Evolutionary conservation across 2,113 vertebrate species (phyloP), one percentile per base, ranked within the genome.

Genomic region (Carollia perspicillata): DNA sequence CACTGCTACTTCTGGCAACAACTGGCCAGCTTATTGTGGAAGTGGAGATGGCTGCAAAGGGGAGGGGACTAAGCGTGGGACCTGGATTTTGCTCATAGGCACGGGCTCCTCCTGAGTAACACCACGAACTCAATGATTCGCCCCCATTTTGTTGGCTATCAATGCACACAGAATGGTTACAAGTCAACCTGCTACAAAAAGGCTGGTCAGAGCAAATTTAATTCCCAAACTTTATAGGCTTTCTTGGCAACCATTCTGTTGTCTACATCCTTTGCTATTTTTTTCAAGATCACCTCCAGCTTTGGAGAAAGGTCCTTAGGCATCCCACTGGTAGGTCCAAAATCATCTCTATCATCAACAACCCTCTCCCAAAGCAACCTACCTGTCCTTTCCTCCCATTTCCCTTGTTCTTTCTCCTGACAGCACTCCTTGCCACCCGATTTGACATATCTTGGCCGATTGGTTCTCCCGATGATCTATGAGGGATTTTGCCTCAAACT

Each of bases 81-180:
- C n/a, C 55, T 53, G 30, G 37, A 79, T 80, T 77, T 13, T 58
- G 55, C 72, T 83, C 94, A 87, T 88, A 92, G 84, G 65, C 40
- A 71, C 53, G 49, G 49, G 20, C 26, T 83, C 33, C 9, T 77
- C 69, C 78, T 33, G 35, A 86, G 22, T 40, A 93, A 90, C 22
- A 49, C 28, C 65, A 53, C 10, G 33, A n/a, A 60, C 2, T 3
- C 42, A 28, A 60, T 47, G 40, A 74, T 65, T 84, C 51, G 44
- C 26, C 33, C 37, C 22, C 33, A 26, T 92, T 93, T 92, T 37
- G 37, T 65, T 33, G 85, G 79, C 12, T 66, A 86, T 84, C 37
- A 75, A 47, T 3, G 30, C 77, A 78, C 16, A 26, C 20, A 74
- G 92, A 44, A 65, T 33, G 77, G 65, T 69, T 89, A 89, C 47